Evolutionary conservation across 2,113 vertebrate genomes (phyloP).

Genomic region (Drymodes brunneopygia): DNA sequence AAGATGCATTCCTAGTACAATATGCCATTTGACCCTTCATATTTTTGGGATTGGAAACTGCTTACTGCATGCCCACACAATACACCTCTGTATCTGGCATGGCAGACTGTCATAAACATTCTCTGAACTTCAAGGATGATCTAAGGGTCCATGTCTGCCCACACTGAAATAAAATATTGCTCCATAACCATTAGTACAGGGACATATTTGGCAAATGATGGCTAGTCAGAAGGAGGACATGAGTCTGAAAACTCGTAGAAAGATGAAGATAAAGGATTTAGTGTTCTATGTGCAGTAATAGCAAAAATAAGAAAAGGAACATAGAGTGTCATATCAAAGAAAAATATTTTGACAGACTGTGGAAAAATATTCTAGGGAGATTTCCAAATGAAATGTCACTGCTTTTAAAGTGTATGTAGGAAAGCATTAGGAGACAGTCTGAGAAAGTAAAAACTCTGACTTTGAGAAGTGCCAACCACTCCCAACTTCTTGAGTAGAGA

Average conservation of each 20-base stretch:
- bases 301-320: conserved; percentile 20
- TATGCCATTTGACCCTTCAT: background rate
- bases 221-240: background rate
- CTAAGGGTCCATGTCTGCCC: background rate
- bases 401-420: background rate
- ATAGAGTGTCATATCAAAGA: background rate
- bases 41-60: background rate
- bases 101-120: background rate
- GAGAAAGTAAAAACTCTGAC: background rate
- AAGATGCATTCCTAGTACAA: background rate
- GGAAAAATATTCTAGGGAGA: background rate
- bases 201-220: background rate
- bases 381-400: background rate
- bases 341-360: conserved; percentile 37
- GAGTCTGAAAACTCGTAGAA: background rate
- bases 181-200: background rate
- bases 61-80: background rate
- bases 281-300: background rate
- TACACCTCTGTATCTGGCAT: background rate
- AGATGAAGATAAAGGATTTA: background rate
- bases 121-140: background rate
- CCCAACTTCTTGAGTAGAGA: background rate
- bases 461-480: background rate
- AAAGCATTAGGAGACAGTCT: background rate
- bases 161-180: background rate